These are phyloP conservation scores for Mareca strepera DNA, from an alignment of 2,797 vertebrate genomes.

Conservation along the genomic window DNA sequence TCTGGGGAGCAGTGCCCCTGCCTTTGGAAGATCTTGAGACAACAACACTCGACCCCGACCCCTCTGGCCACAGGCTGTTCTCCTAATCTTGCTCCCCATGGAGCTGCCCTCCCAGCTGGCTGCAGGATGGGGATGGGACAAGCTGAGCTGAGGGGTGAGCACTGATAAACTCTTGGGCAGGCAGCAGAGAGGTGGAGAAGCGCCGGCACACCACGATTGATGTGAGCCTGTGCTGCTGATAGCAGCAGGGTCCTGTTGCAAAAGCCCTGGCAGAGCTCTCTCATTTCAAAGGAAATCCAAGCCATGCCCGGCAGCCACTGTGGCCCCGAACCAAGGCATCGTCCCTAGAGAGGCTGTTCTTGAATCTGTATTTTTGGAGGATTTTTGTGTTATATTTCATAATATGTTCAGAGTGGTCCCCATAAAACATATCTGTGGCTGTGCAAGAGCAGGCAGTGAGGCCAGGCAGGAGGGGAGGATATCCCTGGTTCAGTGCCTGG, in stretches of 20 bases:
- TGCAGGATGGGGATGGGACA: fast-evolving
- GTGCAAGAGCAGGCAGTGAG: not conserved
- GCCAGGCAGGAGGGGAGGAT: fast-evolving
- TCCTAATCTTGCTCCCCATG: not conserved
- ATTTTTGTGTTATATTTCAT: not conserved
- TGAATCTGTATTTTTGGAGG: not conserved
- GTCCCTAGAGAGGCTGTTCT: fast-evolving
- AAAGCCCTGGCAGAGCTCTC: not conserved
- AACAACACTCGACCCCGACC: not conserved
- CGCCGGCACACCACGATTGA: fast-evolving
- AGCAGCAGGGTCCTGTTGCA: not conserved
- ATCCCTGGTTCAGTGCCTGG: not conserved
- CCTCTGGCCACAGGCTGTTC: not conserved
- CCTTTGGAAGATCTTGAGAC: not conserved
- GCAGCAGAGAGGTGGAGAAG: not conserved
- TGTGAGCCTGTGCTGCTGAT: not conserved
- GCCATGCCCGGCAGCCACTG: fast-evolving
- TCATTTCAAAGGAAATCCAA: not conserved
- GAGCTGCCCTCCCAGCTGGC: not conserved
- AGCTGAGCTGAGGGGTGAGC: not conserved
- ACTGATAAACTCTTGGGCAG: not conserved
- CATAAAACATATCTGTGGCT: not conserved
- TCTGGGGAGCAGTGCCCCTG: not conserved
- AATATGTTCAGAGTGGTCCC: not conserved
- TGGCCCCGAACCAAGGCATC: fast-evolving